Percentiles rank a stretch among this genome's conserved stretches.
Evolutionary conservation across 2,888 invertebrate species (phyloP).

Genomic region (Drosophila picticornis): DNA sequence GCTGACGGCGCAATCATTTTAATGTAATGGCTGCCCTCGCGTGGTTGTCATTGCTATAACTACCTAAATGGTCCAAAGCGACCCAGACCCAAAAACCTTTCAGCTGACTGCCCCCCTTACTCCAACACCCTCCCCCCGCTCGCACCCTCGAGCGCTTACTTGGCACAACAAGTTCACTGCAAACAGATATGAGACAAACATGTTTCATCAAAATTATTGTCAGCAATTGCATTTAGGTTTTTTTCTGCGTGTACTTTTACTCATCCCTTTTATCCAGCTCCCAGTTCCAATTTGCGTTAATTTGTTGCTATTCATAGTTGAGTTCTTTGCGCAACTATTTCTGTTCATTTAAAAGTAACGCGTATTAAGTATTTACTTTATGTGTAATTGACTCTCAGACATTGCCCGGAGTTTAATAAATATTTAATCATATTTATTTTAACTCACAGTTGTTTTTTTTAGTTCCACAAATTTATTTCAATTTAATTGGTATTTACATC

Average conservation of each 20-base stretch:
- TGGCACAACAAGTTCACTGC: conserved; percentile 22
- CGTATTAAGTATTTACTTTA: conserved; percentile 15
- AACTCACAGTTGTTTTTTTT: conserved; percentile 21
- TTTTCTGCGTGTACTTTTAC: background rate
- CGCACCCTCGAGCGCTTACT: background rate
- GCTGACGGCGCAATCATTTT: conserved; percentile 51
- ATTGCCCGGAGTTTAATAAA: conserved; percentile 27
- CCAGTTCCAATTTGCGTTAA: conserved; percentile 27
- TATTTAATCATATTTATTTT: conserved; percentile 32
- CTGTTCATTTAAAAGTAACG: background rate
- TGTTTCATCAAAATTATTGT: conserved; percentile 28
- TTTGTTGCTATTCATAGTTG: conserved; percentile 15
- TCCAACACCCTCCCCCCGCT: background rate
- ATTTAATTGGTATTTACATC: conserved; percentile 22
- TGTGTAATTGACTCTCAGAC: conserved; percentile 34
- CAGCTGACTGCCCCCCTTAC: background rate
- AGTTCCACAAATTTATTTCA: conserved; percentile 24
- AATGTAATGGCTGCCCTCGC: conserved; percentile 36
- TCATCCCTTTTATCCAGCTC: conserved; percentile 2
- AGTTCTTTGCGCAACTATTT: background rate
- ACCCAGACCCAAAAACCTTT: background rate
- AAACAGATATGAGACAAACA: conserved; percentile 24
- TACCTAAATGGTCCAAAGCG: background rate
- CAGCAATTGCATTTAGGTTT: conserved; percentile 5
- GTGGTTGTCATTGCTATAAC: conserved; percentile 14